Conservation (phyloP, 2,888 invertebrate genomes). For the Spisula subtruncata region DNA sequence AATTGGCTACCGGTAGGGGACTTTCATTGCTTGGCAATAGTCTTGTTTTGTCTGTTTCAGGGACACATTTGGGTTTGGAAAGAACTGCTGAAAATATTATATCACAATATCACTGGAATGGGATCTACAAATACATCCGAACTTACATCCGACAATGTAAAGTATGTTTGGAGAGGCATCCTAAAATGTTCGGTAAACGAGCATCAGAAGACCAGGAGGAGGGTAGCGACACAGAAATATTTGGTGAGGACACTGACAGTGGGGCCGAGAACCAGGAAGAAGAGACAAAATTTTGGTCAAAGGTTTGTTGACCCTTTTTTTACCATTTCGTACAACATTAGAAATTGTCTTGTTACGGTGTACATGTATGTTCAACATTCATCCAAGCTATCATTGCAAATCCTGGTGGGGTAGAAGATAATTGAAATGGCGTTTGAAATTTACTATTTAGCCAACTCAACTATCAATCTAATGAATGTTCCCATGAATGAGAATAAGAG, state of each 20-base stretch:
- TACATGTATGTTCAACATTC: too few relatives aligned
- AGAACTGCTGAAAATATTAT: constrained; percentile 64
- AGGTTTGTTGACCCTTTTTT: background rate
- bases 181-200: constrained; percentile 48
- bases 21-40: too few relatives aligned
- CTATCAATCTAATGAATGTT: too few relatives aligned
- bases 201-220: constrained; percentile 27
- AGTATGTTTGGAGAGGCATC: constrained; percentile 60
- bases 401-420: too few relatives aligned
- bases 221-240: constrained; percentile 21
- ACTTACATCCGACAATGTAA: constrained; percentile 66
- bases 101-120: constrained; percentile 68
- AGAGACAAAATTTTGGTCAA: constrained; percentile 3
- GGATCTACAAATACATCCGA: constrained; percentile 64
- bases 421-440: too few relatives aligned
- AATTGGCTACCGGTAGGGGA: too few relatives aligned
- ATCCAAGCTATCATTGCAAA: too few relatives aligned
- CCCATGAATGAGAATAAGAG: too few relatives aligned
- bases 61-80: constrained; percentile 66
- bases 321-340: too few relatives aligned
- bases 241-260: constrained; percentile 44
- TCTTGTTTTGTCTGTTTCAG: constrained; percentile 38
- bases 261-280: constrained; percentile 18
- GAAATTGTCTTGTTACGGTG: too few relatives aligned
- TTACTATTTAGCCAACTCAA: too few relatives aligned